Base-by-base conservation (phyloP, 1,140 invertebrate genomes). In the Adelges cooleyi region DNA sequence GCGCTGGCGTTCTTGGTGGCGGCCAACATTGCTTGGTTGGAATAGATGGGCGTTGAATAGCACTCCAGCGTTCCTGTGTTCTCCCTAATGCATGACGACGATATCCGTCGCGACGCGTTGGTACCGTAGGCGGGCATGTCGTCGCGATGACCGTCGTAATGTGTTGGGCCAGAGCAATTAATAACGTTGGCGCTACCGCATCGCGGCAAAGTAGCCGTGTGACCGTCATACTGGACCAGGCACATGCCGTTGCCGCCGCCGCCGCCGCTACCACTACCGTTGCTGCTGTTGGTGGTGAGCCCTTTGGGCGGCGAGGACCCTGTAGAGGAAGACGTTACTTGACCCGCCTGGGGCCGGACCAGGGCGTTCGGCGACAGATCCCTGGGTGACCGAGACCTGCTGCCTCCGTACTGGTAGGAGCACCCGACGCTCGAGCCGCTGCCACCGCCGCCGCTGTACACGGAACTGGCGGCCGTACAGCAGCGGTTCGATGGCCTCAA, bases 401-500 rank as follows among this genome's bases (percentile, higher is more conserved):
- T 29, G 17, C 25, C 33, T n/a, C 40, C 56, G 17, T 62, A 62
- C 17, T 62, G 56, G 42, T 62, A 48, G 15, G 36, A 36, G 11
- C 42, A 46, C 15, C 54, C 54, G 36, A 22, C n/a, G 11, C 29
- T 33, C 29, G n/a, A 6, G 8, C 5, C 11, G n/a, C n/a, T n/a
- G n/a, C n/a, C n/a, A n/a, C n/a, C n/a, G 29, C 29, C 29, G 29
- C 29, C 11, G 18, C 56, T 25, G 56, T 36, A 20, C 3, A 40
- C 42, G 36, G 40, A 48, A 23, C 11, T 13, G n/a, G 53, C 36
- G 38, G 36, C 53, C 13, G 56, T 48, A 48, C 56, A 62, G 56
- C 56, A 62, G 56, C 56, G 56, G 56, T 62, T 62, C 23, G 56
- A 62, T 42, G 56, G 17, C 18, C 56, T 62, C 56, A 62, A 27